Conservation (phyloP, 2,888 invertebrate species). For the Rotaria sp. region DNA sequence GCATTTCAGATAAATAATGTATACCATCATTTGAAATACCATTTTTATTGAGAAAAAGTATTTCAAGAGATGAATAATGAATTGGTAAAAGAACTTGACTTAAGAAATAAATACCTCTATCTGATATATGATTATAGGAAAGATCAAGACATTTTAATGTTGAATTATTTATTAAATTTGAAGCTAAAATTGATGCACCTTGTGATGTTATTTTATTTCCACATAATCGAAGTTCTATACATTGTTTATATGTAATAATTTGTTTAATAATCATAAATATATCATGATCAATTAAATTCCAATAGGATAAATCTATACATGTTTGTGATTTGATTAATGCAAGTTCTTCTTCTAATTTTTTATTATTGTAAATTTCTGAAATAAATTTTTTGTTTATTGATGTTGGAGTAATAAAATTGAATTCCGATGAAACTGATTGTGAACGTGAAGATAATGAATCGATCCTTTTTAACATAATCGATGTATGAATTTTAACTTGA, state of each 20-base stretch:
- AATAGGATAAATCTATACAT: background rate
- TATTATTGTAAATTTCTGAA: background rate
- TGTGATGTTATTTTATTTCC: background rate
- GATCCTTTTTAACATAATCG: background rate
- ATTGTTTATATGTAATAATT: background rate
- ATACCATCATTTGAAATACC: background rate
- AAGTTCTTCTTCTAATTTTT: background rate
- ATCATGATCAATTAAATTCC: background rate
- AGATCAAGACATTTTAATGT: background rate
- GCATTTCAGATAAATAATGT: background rate
- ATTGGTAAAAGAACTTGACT: background rate
- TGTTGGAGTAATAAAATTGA: background rate
- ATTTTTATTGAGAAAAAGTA: background rate
- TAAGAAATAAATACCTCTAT: background rate
- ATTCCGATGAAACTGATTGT: background rate
- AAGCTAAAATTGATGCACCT: background rate
- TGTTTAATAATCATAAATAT: background rate
- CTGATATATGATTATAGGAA: background rate
- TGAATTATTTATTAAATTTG: background rate
- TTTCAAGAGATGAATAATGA: background rate
- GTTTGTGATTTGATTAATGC: background rate
- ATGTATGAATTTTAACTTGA: background rate
- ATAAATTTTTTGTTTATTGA: background rate
- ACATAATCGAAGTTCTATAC: background rate
- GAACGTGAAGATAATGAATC: background rate